Evolutionary conservation across 2,113 vertebrate species (phyloP).

Genomic region (Urocitellus parryii): DNA sequence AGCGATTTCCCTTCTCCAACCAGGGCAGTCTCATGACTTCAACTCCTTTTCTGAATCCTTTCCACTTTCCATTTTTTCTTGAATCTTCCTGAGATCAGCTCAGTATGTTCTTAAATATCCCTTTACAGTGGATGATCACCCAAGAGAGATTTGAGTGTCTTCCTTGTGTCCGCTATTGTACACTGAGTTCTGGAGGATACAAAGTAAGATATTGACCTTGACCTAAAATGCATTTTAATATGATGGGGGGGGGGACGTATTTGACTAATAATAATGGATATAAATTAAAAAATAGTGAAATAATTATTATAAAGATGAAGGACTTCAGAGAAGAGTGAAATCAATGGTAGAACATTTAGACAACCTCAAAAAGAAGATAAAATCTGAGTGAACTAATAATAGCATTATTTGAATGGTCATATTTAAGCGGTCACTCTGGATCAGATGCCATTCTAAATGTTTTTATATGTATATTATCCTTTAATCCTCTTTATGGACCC

Average conservation of each 20-base stretch:
- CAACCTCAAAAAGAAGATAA: background rate
- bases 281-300: background rate
- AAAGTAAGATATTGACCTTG: background rate
- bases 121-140: background rate
- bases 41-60: background rate
- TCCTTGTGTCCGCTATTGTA: background rate
- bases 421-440: background rate
- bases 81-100: background rate
- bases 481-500: background rate
- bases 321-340: conserved; percentile 13
- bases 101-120: background rate
- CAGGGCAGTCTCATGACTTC: background rate
- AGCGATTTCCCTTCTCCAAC: background rate
- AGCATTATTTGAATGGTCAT: background rate
- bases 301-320: background rate
- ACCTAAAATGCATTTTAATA: background rate
- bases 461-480: background rate
- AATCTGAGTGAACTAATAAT: background rate
- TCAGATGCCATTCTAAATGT: background rate
- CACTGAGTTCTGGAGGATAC: background rate
- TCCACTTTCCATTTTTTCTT: background rate
- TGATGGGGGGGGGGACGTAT: background rate
- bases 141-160: background rate
- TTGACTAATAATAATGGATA: conserved; percentile 6
- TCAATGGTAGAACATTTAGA: background rate